phyloP scores from a whole-genome alignment of 1,140 invertebrate species.

The Drosophila mojavensis region DNA sequence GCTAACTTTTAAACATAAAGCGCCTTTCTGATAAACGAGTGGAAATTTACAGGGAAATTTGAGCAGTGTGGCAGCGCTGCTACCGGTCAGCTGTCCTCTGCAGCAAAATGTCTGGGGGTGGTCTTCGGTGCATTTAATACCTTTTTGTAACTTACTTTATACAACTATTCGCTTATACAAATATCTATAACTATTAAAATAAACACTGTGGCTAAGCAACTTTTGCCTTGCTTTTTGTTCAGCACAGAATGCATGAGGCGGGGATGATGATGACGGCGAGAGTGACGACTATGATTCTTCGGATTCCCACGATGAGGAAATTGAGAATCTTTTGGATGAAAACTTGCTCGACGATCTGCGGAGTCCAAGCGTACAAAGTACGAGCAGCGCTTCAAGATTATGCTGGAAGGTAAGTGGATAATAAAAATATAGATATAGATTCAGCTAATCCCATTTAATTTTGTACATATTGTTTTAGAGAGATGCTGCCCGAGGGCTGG shows the following conservation, averaged over 20 bases:
- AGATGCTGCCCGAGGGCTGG: constrained; percentile 98
- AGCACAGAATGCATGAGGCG: constrained; percentile 48
- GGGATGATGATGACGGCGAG: constrained; percentile 59
- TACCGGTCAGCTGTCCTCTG: constrained; percentile 14
- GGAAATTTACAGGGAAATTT: not conserved
- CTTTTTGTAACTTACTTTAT: not conserved
- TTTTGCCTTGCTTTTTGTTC: constrained; percentile 60
- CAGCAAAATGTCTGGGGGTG: constrained; percentile 14
- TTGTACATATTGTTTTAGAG: constrained; percentile 85
- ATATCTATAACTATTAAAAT: not conserved
- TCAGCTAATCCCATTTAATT: not conserved
- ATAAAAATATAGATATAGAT: not conserved
- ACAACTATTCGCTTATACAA: not conserved
- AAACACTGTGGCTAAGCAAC: constrained; percentile 32
- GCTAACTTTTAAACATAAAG: too few relatives aligned
- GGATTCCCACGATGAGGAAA: constrained; percentile 92
- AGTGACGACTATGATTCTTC: constrained; percentile 85
- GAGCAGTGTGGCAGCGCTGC: constrained; percentile 1
- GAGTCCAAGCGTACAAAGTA: constrained; percentile 85
- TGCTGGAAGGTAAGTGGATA: constrained; percentile 85
- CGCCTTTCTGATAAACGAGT: not conserved
- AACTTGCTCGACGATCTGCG: constrained; percentile 89
- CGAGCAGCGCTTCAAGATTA: not conserved
- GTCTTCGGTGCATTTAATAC: constrained; percentile 1
- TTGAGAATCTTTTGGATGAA: constrained; percentile 95